Percentiles rank a stretch among this genome's conserved stretches.
These are phyloP conservation scores for Geranospiza caerulescens DNA, from an alignment of 2,797 vertebrate genomes.

Conservation along the genomic window DNA sequence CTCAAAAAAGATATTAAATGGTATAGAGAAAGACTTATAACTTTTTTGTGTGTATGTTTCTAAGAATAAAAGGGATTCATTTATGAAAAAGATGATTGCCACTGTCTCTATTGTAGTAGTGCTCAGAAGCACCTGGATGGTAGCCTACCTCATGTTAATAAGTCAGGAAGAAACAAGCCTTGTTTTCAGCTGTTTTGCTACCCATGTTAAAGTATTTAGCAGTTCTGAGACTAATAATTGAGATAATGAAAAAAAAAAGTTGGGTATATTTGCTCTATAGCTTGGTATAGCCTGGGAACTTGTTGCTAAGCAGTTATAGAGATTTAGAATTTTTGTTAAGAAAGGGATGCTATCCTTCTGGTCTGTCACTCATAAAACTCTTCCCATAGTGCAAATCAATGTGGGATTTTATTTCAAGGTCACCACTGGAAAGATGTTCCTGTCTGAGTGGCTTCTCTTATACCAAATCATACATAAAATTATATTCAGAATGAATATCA, in stretches of 20 bases:
- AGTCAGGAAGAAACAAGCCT: not conserved
- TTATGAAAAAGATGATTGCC: slow-evolving; percentile 63
- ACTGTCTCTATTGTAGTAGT: slow-evolving; percentile 68
- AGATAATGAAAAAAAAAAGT: not conserved
- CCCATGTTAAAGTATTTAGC: slow-evolving; percentile 69
- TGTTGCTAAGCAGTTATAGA: not conserved
- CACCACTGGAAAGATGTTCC: not conserved
- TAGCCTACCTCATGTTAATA: slow-evolving; percentile 74
- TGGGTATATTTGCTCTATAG: not conserved
- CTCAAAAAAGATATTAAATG: not conserved
- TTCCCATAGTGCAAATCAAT: not conserved
- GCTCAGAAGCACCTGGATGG: slow-evolving; percentile 75
- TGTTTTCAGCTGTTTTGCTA: slow-evolving; percentile 77
- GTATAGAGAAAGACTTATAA: not conserved
- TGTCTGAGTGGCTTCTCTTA: not conserved
- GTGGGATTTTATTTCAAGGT: not conserved
- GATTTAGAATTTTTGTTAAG: not conserved
- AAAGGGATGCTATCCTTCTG: not conserved
- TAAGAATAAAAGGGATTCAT: slow-evolving; percentile 59
- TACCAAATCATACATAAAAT: not conserved
- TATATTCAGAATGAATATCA: not conserved
- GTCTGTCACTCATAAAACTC: not conserved
- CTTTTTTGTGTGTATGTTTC: not conserved
- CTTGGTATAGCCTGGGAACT: not conserved
- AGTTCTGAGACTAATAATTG: not conserved